Evolutionary conservation across 2,797 vertebrate genomes (phyloP), one percentile per base, ranked within the genome.

Genomic region (Hipposideros larvatus): DNA sequence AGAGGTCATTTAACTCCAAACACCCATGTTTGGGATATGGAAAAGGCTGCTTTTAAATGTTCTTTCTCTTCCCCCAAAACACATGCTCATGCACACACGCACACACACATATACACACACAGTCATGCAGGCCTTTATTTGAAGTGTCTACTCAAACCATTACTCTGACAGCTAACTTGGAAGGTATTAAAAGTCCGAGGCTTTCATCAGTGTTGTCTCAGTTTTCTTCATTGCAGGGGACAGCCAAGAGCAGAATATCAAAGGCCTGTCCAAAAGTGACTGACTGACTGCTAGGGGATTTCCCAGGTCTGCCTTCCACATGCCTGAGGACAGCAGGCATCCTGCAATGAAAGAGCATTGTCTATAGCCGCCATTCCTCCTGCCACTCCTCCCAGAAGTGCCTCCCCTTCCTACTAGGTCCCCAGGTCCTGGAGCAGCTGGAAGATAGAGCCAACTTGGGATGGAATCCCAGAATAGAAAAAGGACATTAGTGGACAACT

Each of bases 161-260:
- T 34, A 28, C 43, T 83, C 80, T 85, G 65, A 85, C 55, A 91
- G 82, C 68, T 83, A 57, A 78, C 53, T 86, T 82, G 84, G 85
- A 93, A 93, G 65, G 34, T 84, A 75, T 31, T 82, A 41, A 66
- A 86, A 80, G n/a, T 65, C 11, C 8, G 48, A 68, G 59, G 61
- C 31, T 96, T 95, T 95, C 82, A 43, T 87, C 34, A 11, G 63
- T 22, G 26, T 34, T 78, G 31, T 78, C 91, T 95, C 37, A 0
- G 6, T 84, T 94, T 77, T 48, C 89, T 84, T 83, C 86, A 41
- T 71, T 77, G 71, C 55, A 1, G 5, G 22, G 65, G 19, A 46
- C 41, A 78, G 89, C 70, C n/a, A 7, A 61, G 55, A 71, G 51
- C 86, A 63, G 71, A 48, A 11, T 84, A 34, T 79, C 71, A 71